Conservation (phyloP, 2,113 vertebrate genomes). For the Misgurnus anguillicaudatus region DNA sequence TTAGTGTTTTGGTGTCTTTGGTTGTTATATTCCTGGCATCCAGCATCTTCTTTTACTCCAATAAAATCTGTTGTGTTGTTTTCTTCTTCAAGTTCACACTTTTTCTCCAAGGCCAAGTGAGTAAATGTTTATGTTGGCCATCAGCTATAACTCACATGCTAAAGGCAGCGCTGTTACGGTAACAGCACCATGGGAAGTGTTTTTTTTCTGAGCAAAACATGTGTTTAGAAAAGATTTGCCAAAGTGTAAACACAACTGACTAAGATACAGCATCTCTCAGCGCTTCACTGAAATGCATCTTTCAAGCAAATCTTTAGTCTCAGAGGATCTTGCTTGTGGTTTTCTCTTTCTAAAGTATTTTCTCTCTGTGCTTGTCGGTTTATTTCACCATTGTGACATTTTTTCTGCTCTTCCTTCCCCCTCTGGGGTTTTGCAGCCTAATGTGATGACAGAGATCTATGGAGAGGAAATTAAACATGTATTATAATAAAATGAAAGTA, state of each 20-base stretch:
- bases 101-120: constrained; percentile 18
- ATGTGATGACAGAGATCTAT: constrained; percentile 4
- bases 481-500: background rate
- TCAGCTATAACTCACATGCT: constrained; percentile 44
- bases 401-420: background rate
- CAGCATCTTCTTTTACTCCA: background rate
- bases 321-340: background rate
- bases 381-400: background rate
- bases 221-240: constrained; percentile 65
- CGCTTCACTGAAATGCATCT: constrained; percentile 21
- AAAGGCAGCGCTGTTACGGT: constrained; percentile 57
- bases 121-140: constrained; percentile 55
- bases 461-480: background rate
- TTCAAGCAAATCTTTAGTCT: constrained; percentile 35
- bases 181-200: constrained; percentile 57
- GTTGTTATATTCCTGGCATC: background rate
- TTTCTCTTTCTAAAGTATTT: constrained; percentile 22
- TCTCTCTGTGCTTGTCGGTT: constrained; percentile 6
- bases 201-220: constrained; percentile 51
- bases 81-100: constrained; percentile 11
- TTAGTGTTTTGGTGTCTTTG: too few species aligned
- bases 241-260: constrained; percentile 59
- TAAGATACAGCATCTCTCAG: constrained; percentile 42
- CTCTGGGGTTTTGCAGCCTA: background rate
- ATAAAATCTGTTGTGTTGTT: background rate